Evolutionary conservation across 1,140 invertebrate genomes (phyloP), one percentile per base, ranked within the genome.

Genomic region (Drosophila lowei): DNA sequence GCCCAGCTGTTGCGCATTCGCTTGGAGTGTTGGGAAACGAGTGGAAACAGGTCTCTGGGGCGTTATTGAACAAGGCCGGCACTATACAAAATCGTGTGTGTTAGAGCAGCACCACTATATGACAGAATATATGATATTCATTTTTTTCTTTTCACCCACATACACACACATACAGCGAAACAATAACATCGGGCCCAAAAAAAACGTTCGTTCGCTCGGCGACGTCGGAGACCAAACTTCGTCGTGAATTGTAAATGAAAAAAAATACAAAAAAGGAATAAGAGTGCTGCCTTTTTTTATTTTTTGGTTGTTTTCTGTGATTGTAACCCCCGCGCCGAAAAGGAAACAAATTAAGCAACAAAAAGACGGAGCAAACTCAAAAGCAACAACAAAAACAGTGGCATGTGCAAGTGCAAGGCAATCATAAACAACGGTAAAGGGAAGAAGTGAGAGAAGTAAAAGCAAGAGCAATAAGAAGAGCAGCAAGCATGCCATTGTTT

Each of bases 161-260:
- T 43, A 68, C 53, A 50, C 56, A 77, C 79, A 67, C 50, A 72
- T 48, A 77, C 79, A 77, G 38, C 55, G 60, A 77, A 81, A 81
- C 79, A 81, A 81, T 68, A 84, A 84, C 75, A 78, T 75, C 70
- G 70, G 64, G 72, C 70, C 60, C 79, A 85, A 66, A 68, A 79
- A 77, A 77, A 72, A 72, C 59, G 65, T 49, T 70, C 72, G 71
- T 58, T 68, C 46, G 71, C 59, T 74, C 63, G 70, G 59, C 48
- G 30, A 34, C 30, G 30, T 76, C 79, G 70, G 81, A 75, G 60
- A 79, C 30, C 28, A 61, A 72, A 70, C 80, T 79, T 84, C 80
- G 80, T 86, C 81, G 80, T 85, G 80, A 79, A 84, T 85, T 78
- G 80, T 86, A 86, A 85, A 85, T 77, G 74, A 65, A 79, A 79